A percentile compares a stretch with the other conserved stretches of the same genome.
Conservation (phyloP, 2,797 vertebrate genomes). For the Sebastes glaucus region DNA sequence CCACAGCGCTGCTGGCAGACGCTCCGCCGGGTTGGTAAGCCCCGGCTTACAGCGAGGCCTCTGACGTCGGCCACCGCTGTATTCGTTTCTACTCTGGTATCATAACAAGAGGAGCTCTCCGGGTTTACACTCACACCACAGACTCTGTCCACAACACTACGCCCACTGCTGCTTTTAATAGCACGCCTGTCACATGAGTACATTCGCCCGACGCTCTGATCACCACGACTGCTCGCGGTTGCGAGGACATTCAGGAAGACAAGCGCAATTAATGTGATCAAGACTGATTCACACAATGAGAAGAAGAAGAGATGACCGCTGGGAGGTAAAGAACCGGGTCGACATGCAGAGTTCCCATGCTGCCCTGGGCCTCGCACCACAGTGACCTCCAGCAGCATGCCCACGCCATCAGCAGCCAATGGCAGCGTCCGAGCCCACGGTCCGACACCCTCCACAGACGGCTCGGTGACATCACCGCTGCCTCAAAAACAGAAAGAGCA, state of each 20-base stretch:
- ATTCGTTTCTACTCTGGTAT: conserved; percentile 66
- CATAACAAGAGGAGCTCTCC: conserved; percentile 73
- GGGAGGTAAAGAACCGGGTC: conserved; percentile 1
- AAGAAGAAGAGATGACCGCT: not conserved
- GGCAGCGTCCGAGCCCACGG: conserved; percentile 37
- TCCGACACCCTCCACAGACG: conserved; percentile 49
- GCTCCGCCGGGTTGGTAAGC: conserved; percentile 33
- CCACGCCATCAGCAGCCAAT: conserved; percentile 43
- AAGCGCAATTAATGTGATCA: conserved; percentile 31
- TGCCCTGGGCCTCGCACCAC: conserved; percentile 9
- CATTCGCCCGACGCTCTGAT: conserved; percentile 5
- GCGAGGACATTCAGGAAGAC: conserved; percentile 50
- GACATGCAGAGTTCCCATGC: not conserved
- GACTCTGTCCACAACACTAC: conserved; percentile 67
- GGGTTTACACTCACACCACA: conserved; percentile 72
- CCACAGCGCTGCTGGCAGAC: conserved; percentile 57
- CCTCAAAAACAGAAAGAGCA: conserved; percentile 58
- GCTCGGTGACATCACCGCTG: conserved; percentile 73
- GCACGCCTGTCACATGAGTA: conserved; percentile 53
- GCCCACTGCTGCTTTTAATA: conserved; percentile 74
- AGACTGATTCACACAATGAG: not conserved
- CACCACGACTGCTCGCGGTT: not conserved
- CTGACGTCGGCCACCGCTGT: conserved; percentile 55
- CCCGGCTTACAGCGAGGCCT: conserved; percentile 44
- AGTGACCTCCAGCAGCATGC: conserved; percentile 19